Conservation (phyloP, 2,797 vertebrate genomes). For the Aplochiton taeniatus region DNA sequence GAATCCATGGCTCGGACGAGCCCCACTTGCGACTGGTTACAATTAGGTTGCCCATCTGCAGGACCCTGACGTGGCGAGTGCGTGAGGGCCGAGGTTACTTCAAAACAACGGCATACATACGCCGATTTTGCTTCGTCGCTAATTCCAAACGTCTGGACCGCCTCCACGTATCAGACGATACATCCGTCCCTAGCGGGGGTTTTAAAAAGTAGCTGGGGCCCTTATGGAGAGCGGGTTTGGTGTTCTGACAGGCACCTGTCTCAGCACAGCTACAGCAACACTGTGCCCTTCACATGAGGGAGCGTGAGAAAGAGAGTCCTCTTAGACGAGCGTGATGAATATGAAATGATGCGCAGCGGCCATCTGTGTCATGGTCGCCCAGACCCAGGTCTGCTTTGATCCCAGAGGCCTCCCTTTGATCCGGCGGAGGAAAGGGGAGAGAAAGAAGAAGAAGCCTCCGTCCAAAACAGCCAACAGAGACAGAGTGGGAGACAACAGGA, state of each 20-base stretch:
- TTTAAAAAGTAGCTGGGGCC: no score
- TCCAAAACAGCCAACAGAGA: conserved; percentile 44
- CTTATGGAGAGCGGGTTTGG: neutral
- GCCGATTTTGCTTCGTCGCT: no score
- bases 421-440: conserved; percentile 46
- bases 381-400: conserved; percentile 51
- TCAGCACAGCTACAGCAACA: conserved; percentile 27
- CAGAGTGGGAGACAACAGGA: conserved; percentile 9
- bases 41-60: no score
- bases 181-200: no score
- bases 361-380: conserved; percentile 50
- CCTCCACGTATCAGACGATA: no score
- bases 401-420: conserved; percentile 39
- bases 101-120: no score
- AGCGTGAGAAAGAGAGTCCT: conserved; percentile 55
- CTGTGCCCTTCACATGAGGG: conserved; percentile 28
- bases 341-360: conserved; percentile 47
- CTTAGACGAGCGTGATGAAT: conserved; percentile 54
- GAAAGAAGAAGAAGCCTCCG: conserved; percentile 53
- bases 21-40: no score
- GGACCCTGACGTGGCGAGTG: no score
- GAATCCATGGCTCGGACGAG: no score
- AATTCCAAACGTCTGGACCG: no score
- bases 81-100: no score
- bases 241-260: conserved; percentile 46